These are phyloP conservation scores for Bergia puertoricense DNA, from an alignment of 92 coral and sea anemone genomes.

Conservation along the genomic window DNA sequence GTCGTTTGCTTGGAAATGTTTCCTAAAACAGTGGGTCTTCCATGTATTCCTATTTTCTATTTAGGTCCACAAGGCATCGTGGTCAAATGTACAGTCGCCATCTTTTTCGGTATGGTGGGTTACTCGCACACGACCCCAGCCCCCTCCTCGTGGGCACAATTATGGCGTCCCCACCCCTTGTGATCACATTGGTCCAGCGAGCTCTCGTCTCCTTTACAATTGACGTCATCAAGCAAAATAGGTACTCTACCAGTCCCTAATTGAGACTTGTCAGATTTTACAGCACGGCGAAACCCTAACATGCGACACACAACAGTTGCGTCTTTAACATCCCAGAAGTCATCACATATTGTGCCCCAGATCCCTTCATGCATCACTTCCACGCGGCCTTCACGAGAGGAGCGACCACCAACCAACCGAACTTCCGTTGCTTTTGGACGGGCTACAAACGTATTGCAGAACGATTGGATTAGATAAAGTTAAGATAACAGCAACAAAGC, in stretches of 20 bases:
- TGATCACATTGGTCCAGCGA: constrained; percentile 2
- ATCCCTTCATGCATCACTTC: constrained; percentile 7
- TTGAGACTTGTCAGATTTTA: neutral
- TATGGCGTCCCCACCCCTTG: constrained; percentile 7
- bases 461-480: neutral
- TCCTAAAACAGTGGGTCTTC: too few species aligned
- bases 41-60: too few species aligned
- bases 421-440: neutral
- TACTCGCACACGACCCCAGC: constrained; percentile 12
- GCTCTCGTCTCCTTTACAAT: constrained; percentile 15
- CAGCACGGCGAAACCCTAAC: constrained; percentile 15
- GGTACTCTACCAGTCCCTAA: constrained; percentile 3
- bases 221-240: constrained; percentile 12
- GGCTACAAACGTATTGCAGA: neutral
- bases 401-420: constrained; percentile 12
- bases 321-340: constrained; percentile 9
- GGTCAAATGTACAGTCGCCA: too few species aligned
- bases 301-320: constrained; percentile 13
- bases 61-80: too few species aligned
- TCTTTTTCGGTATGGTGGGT: neutral
- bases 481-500: neutral
- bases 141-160: constrained; percentile 9
- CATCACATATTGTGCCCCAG: constrained; percentile 14
- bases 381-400: constrained; percentile 13
- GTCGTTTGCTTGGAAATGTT: too few species aligned